These are phyloP conservation scores for Typhlichthys eigenmanni DNA, from an alignment of 2,797 vertebrate species.

Conservation along the genomic window DNA sequence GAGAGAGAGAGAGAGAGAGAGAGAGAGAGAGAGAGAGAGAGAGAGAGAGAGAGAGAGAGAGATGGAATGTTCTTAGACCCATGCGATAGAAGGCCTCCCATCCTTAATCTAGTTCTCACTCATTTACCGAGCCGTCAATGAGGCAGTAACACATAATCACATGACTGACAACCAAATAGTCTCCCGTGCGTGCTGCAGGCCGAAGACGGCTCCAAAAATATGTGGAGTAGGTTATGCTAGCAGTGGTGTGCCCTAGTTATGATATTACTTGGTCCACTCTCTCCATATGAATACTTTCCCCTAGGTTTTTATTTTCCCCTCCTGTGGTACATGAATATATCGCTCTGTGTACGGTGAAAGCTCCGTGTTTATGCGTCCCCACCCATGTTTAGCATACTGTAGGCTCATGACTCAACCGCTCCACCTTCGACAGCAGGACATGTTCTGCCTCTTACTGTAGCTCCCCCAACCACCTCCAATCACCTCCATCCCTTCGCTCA, in stretches of 20 bases:
- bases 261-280: slow-evolving; percentile 25
- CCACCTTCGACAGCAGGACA: slow-evolving; percentile 48
- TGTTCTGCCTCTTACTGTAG: slow-evolving; percentile 52
- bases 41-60: neutral
- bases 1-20: neutral
- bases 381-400: slow-evolving; percentile 69
- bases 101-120: slow-evolving; percentile 38
- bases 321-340: slow-evolving; percentile 63
- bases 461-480: neutral
- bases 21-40: neutral
- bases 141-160: slow-evolving; percentile 37
- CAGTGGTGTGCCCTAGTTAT: slow-evolving; percentile 20
- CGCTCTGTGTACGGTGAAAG: slow-evolving; percentile 44
- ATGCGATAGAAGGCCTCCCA: slow-evolving; percentile 37
- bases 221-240: slow-evolving; percentile 11
- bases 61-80: slow-evolving; percentile 16
- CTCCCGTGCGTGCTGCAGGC: neutral
- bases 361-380: slow-evolving; percentile 66
- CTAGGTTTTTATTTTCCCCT: neutral
- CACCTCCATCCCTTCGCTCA: slow-evolving; percentile 2
- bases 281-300: slow-evolving; percentile 33
- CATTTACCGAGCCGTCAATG: slow-evolving; percentile 34
- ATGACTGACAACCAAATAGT: slow-evolving; percentile 42
- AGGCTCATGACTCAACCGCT: slow-evolving; percentile 65
- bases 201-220: neutral